These are phyloP conservation scores for Ptilorrhoa leucosticta DNA, from an alignment of 2,113 vertebrate species.

Conservation along the genomic window DNA sequence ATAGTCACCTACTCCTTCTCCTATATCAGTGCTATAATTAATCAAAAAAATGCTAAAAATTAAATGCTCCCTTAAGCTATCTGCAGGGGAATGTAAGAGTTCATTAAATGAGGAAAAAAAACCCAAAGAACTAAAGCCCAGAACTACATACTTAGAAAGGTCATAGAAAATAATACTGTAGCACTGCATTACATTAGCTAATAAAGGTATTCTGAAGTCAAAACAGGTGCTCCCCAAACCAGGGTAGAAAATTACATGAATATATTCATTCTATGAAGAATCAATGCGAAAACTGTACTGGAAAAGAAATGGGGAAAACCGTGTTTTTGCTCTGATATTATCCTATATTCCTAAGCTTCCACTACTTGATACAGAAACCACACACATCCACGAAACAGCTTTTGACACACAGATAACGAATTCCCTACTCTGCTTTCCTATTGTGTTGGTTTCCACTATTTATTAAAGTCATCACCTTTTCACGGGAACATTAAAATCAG, in stretches of 20 bases:
- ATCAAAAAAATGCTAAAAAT: constrained; percentile 23
- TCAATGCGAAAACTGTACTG: background rate
- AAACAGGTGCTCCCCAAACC: background rate
- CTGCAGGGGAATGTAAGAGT: background rate
- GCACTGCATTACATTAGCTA: background rate
- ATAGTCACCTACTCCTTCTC: background rate
- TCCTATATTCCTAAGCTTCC: background rate
- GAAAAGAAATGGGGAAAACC: background rate
- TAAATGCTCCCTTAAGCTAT: constrained; percentile 24
- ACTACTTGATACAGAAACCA: background rate
- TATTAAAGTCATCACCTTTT: constrained; percentile 16
- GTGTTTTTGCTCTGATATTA: background rate
- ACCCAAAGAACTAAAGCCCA: background rate
- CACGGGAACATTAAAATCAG: background rate
- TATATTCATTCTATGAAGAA: constrained; percentile 15
- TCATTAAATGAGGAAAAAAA: background rate
- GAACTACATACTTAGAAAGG: background rate
- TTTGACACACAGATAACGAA: background rate
- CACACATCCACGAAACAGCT: background rate
- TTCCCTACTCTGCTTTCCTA: background rate
- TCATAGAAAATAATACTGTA: background rate
- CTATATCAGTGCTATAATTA: background rate
- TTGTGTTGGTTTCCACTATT: background rate
- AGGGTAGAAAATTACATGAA: background rate
- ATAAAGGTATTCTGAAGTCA: constrained; percentile 7